Base-by-base conservation (phyloP, 2,113 vertebrate species). In the Patagioenas fasciata region DNA sequence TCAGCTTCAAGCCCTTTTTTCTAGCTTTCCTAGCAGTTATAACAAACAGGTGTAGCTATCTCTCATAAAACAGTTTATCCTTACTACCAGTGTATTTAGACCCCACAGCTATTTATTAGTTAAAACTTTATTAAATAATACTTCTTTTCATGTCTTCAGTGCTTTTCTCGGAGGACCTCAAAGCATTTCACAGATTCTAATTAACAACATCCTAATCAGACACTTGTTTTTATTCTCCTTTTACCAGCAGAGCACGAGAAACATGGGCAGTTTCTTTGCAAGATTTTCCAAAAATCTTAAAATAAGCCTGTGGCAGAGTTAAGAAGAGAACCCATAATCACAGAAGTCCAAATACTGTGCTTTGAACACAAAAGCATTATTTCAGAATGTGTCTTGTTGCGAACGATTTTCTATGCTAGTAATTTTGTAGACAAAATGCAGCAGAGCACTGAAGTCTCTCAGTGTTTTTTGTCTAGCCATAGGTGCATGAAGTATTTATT, bases 401-500 rank as follows among this genome's bases (percentile, higher is more conserved):
- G 56, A 88, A 91, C 79, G 56, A n/a, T 90, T 91, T 94, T 80
- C 82, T 83, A 5, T 67, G 91, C 20, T 71, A 60, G 72, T 48
- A 44, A 79, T 42, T 93, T 92, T 86, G 40, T 51, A 64, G 75
- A 80, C 29, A 91, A 95, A 97, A 95, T 78, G 42, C 67, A 93
- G 57, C 80, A 92, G 88, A 94, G 28, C 50, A 61, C 79, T 88
- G 85, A 85, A 91, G 67, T 18, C 73, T 93, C 65, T 86, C 56
- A 51, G 69, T 44, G 61, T 2, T 58, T 92, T 94, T 71, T 86
- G 83, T 89, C 50, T 8, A 81, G 73, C 77, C 20, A 50, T 75
- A 84, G 88, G 83, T 89, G 75, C 79, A 80, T 84, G 80, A 92
- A 94, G 95, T 89, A 96, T 96, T 96, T 94, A 94, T 96, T 95